Evolutionary conservation across 2,888 invertebrate genomes (phyloP).

Genomic region (Andrena hattorfiana): DNA sequence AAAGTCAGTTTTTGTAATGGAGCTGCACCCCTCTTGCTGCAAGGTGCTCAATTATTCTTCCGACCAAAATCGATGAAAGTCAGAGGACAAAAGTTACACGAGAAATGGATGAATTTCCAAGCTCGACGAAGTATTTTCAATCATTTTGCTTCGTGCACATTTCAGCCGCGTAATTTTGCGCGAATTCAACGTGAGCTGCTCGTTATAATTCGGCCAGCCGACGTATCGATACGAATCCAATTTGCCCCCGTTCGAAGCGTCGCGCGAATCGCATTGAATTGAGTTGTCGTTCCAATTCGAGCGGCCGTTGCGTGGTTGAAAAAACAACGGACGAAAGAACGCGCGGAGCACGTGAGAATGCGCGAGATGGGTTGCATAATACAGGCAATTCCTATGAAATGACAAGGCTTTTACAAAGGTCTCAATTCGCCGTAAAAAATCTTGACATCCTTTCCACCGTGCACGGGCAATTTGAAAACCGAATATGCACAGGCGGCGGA

Average conservation of each 20-base stretch:
- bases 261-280: conserved; percentile 32
- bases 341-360: conserved; percentile 34
- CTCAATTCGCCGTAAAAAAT: conserved; percentile 55
- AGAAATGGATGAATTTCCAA: neutral
- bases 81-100: neutral
- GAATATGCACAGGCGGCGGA: conserved; percentile 24
- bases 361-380: conserved; percentile 47
- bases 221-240: conserved; percentile 28
- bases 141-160: neutral
- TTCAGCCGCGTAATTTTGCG: neutral
- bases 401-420: conserved; percentile 64
- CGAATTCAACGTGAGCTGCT: neutral
- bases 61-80: too few species aligned
- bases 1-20: too few species aligned
- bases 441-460: conserved; percentile 65
- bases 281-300: conserved; percentile 33
- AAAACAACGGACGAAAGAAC: conserved; percentile 35
- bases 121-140: neutral
- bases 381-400: conserved; percentile 59
- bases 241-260: conserved; percentile 15
- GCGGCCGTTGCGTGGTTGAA: conserved; percentile 32
- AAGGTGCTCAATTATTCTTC: too few species aligned
- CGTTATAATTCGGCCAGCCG: conserved; percentile 15
- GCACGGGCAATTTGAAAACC: conserved; percentile 50
- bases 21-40: too few species aligned